A percentile compares a stretch with the other conserved stretches of the same genome.
Evolutionary conservation across 2,113 vertebrate genomes (phyloP).

Genomic region (Elachura formosa): DNA sequence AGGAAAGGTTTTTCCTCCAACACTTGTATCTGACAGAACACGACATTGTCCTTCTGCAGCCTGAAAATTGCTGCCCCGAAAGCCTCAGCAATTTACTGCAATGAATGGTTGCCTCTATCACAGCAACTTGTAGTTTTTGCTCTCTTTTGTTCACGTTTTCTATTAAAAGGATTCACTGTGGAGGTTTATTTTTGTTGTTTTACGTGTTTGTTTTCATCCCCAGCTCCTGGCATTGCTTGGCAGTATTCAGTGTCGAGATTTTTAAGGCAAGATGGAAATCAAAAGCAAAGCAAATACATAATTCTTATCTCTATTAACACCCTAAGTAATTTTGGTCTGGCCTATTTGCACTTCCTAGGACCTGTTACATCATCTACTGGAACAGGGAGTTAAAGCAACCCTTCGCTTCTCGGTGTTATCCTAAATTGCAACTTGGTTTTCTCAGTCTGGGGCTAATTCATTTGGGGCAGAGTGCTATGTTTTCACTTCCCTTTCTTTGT

Average conservation of each 20-base stretch:
- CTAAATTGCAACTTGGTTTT: neutral
- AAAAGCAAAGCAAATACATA: neutral
- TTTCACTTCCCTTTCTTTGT: neutral
- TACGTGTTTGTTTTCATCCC: neutral
- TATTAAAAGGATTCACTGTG: neutral
- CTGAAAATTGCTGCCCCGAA: neutral
- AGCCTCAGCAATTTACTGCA: neutral
- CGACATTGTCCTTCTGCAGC: neutral
- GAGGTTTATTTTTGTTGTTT: neutral
- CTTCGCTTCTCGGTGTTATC: neutral
- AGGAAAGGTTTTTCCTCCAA: neutral
- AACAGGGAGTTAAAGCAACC: neutral
- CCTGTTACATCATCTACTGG: neutral
- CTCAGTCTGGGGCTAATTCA: neutral
- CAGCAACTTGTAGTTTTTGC: neutral
- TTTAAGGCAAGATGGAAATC: neutral
- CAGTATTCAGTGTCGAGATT: neutral
- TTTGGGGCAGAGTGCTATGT: neutral
- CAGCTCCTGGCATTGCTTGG: neutral
- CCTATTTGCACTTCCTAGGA: neutral
- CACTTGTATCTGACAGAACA: neutral
- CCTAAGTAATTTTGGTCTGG: neutral
- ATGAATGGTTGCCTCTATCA: neutral
- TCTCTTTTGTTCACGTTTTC: neutral
- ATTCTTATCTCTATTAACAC: neutral